A percentile compares a stretch with the other conserved stretches of the same genome.
phyloP scores from a whole-genome alignment of 2,888 invertebrate genomes.

The Acrobasis suavella region DNA sequence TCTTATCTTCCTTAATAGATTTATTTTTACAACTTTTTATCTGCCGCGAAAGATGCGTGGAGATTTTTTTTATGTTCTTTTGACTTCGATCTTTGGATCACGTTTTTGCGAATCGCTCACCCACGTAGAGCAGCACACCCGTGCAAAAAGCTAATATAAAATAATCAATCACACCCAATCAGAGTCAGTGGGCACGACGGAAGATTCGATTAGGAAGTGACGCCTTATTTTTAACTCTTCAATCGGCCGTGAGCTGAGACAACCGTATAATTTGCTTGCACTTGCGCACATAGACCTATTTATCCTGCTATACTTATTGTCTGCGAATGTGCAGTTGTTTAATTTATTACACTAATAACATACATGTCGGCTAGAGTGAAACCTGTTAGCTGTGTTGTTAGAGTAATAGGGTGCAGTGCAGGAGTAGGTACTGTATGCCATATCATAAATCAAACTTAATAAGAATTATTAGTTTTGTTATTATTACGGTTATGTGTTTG shows the following conservation, averaged over 20 bases:
- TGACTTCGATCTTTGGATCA: conserved; percentile 12
- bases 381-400: conserved; percentile 2
- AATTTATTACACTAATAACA: conserved; percentile 25
- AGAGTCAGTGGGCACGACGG: conserved; percentile 35
- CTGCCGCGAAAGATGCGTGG: conserved; percentile 13
- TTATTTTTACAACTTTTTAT: conserved; percentile 32
- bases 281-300: conserved; percentile 24
- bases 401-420: background rate
- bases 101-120: conserved; percentile 41
- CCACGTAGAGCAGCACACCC: conserved; percentile 43
- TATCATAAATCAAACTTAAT: background rate
- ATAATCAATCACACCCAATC: conserved; percentile 55
- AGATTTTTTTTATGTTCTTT: conserved; percentile 24
- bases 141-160: conserved; percentile 44
- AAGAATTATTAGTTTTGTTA: no score
- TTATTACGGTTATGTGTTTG: no score
- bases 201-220: conserved; percentile 25
- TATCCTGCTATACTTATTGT: conserved; percentile 23
- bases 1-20: conserved; percentile 40
- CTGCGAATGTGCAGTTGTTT: conserved; percentile 12
- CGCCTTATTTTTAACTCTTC: conserved; percentile 18
- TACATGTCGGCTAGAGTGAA: conserved; percentile 26
- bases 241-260: conserved; percentile 21
- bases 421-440: no score
- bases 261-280: conserved; percentile 27